These are phyloP conservation scores for Acrossocheilus fasciatus DNA, from an alignment of 2,797 vertebrate species.

Conservation along the genomic window DNA sequence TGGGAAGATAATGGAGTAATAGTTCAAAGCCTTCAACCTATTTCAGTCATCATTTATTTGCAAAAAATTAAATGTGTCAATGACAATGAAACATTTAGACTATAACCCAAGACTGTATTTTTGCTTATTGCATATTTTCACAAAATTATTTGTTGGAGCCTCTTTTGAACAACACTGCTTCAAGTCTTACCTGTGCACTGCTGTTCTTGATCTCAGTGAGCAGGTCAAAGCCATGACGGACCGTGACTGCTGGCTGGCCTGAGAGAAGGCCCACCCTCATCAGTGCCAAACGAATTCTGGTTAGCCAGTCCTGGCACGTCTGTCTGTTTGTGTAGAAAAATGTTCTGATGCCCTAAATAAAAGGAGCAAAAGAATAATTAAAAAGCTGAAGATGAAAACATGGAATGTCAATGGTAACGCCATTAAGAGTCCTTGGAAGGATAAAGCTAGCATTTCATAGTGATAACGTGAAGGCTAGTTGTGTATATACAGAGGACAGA, in stretches of 20 bases:
- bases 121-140: background rate
- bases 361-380: constrained; percentile 13
- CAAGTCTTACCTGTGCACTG: constrained; percentile 83
- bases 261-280: constrained; percentile 96
- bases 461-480: background rate
- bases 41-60: background rate
- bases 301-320: constrained; percentile 98
- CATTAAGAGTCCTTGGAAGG: background rate
- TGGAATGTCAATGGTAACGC: background rate
- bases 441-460: background rate
- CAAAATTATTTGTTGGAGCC: too few species aligned
- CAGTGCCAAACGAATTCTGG: constrained; percentile 92
- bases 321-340: constrained; percentile 99
- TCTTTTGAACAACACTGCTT: background rate
- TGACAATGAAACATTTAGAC: background rate
- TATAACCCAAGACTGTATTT: background rate
- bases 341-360: constrained; percentile 88
- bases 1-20: background rate
- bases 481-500: constrained; percentile 59
- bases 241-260: constrained; percentile 96
- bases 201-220: constrained; percentile 94
- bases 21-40: too few species aligned
- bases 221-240: constrained; percentile 96
- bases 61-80: background rate
- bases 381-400: background rate